A percentile compares a stretch with the other conserved stretches of the same genome.
Evolutionary conservation across 1,140 invertebrate species (phyloP).

Genomic region (Cherax destructor): DNA sequence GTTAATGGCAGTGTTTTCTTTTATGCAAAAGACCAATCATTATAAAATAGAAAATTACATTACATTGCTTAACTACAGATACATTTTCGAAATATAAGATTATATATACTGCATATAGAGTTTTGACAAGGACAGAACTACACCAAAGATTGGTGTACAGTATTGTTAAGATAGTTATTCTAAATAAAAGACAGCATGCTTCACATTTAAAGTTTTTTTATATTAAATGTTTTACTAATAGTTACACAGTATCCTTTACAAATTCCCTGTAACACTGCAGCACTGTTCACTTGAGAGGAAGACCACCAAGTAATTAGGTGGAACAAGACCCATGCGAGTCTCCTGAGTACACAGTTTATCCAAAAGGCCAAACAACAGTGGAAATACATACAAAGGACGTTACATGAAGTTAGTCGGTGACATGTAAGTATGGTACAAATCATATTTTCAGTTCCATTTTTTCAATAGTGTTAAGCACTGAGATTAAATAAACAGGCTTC

Average conservation of each 20-base stretch:
- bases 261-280: not conserved
- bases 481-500: not conserved
- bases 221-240: not conserved
- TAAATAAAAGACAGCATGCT: not conserved
- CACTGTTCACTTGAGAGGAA: not conserved
- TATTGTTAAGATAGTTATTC: not conserved
- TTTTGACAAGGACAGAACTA: not conserved
- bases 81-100: not conserved
- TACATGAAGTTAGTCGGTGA: slow-evolving; percentile 4
- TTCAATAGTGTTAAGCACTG: not conserved
- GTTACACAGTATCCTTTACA: not conserved
- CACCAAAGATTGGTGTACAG: not conserved
- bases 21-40: slow-evolving; percentile 2
- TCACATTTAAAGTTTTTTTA: not conserved
- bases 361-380: slow-evolving; percentile 40
- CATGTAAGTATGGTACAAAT: slow-evolving; percentile 23
- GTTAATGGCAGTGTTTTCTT: not conserved
- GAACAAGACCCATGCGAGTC: slow-evolving; percentile 3
- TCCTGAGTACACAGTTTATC: slow-evolving; percentile 22
- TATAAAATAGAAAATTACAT: not conserved
- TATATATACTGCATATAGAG: not conserved
- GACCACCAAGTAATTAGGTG: not conserved
- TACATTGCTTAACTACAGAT: not conserved
- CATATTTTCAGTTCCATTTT: not conserved
- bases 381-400: slow-evolving; percentile 44